Evolutionary conservation across 2,888 invertebrate species (phyloP), one percentile per base, ranked within the genome.

Genomic region (Lepidocyrtoides sp.): DNA sequence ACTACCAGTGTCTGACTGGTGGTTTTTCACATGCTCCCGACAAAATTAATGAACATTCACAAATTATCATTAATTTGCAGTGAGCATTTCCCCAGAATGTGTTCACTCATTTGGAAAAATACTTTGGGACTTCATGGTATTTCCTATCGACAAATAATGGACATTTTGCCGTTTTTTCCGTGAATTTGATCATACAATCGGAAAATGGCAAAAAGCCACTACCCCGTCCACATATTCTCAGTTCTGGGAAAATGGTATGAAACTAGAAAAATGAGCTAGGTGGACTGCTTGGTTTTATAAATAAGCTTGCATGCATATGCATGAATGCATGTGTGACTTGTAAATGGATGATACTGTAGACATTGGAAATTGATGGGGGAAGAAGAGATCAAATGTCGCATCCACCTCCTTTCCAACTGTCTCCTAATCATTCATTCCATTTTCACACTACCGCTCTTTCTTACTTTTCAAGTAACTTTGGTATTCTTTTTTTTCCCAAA

Each of bases 341-440:
- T 17, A n/a, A n/a, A 57, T n/a, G 20, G 20, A 69, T 10, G 36
- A 69, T n/a, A 60, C 23, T 72, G 44, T 36, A 44, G 48, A 77
- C 72, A 72, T 72, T n/a, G 36, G 36, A 63, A 82, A 82, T 66
- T 84, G 69, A 84, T 66, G 84, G 60, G 48, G 60, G 48, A 83
- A 66, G 17, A 23, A 44, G 44, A 57, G 85, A 48, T 87, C 87
- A 77, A 66, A 69, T 88, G 88, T 79, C 88, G 81, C 32, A 20
- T 23, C 44, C 26, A n/a, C 66, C 66, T 60, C 54, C 14, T 66
- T 54, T 14, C 69, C 69, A 84, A 44, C 84, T 82, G 82, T 54
- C 48, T 88, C 36, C 23, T 69, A 81, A 79, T 87, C 87, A 36
- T 14, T 87, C 87, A 79, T 63, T 87, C 79, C 77, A 79, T 89